Percentiles rank a stretch among this genome's conserved stretches.
Evolutionary conservation across 2,113 vertebrate species (phyloP).

Genomic region (Grammomys dolichurus): DNA sequence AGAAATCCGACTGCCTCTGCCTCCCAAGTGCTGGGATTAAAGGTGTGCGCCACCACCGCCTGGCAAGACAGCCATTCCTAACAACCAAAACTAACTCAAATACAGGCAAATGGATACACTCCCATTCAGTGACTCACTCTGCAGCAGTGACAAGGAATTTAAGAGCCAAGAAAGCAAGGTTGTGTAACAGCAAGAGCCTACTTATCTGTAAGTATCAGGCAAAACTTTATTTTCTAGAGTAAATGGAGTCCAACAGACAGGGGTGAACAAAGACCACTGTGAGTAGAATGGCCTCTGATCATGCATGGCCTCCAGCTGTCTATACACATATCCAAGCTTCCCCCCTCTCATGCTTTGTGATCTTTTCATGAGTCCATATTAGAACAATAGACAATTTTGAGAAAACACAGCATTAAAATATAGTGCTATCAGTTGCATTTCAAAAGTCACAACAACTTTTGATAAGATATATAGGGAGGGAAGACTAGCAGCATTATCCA

Average conservation of each 20-base stretch:
- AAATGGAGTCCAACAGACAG: not conserved
- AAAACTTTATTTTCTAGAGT: slow-evolving; percentile 18
- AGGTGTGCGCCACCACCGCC: no score
- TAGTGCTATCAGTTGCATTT: not conserved
- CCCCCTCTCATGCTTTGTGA: not conserved
- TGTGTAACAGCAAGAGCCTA: not conserved
- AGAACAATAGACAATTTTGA: not conserved
- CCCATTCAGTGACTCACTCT: not conserved
- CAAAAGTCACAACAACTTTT: not conserved
- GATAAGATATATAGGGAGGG: not conserved
- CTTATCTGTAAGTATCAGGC: not conserved
- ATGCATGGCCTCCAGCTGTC: not conserved
- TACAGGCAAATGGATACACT: not conserved
- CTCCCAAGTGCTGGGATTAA: no score
- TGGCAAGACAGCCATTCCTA: not conserved
- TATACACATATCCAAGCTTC: not conserved
- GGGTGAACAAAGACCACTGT: not conserved
- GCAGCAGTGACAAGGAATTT: not conserved
- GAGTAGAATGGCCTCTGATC: not conserved
- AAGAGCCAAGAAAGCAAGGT: not conserved
- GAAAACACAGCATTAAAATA: not conserved
- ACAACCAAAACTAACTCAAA: not conserved
- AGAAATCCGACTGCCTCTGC: no score
- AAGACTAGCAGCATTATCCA: not conserved
- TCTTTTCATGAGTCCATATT: not conserved